Evolutionary conservation across 1,140 invertebrate species (phyloP).

Genomic region (Mamestra configurata): DNA sequence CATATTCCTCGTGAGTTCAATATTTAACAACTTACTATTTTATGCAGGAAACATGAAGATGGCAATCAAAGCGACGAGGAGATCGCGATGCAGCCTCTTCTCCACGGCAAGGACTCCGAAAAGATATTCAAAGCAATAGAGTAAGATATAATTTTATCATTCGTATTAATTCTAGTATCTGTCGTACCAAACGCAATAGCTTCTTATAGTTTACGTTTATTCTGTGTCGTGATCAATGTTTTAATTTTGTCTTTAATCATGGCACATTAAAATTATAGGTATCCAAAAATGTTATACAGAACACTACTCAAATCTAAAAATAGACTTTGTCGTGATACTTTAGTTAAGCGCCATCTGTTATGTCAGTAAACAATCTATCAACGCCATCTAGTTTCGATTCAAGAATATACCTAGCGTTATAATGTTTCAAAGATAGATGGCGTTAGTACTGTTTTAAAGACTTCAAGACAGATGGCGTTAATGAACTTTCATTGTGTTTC

Average conservation of each 20-base stretch:
- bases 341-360: constrained; percentile 24
- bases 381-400: not conserved
- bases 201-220: constrained; percentile 34
- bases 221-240: constrained; percentile 64
- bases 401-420: not conserved
- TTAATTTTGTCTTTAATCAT: constrained; percentile 69
- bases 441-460: not conserved
- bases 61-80: constrained; percentile 80
- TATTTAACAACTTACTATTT: no score
- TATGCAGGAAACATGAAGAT: constrained; percentile 76
- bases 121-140: constrained; percentile 83
- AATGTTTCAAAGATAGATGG: not conserved
- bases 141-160: constrained; percentile 65
- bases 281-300: constrained; percentile 59
- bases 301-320: not conserved
- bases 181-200: constrained; percentile 25
- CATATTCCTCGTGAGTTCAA: no score
- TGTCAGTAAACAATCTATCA: not conserved
- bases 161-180: not conserved
- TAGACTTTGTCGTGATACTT: not conserved
- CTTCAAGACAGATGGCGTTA: not conserved
- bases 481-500: not conserved
- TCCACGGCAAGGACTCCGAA: constrained; percentile 82
- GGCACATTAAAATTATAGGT: constrained; percentile 81
- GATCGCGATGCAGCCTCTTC: constrained; percentile 81